Conservation (phyloP, 2,888 invertebrate genomes). For the Watsonalla binaria region DNA sequence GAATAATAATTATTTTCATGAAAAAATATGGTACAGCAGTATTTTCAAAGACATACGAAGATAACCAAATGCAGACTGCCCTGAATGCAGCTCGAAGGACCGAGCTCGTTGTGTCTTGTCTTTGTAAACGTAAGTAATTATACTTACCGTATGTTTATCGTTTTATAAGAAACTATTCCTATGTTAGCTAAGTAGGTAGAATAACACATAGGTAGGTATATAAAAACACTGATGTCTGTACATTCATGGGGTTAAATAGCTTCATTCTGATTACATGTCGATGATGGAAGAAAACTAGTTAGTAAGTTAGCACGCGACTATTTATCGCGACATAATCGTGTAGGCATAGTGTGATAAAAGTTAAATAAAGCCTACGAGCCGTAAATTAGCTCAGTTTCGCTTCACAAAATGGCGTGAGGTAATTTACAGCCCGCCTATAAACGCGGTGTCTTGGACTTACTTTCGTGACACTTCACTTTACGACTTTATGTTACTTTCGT, state of each 20-base stretch:
- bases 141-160: no score
- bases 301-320: slow-evolving; percentile 31
- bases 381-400: slow-evolving; percentile 34
- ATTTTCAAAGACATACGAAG: no score
- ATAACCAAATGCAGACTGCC: no score
- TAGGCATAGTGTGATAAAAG: slow-evolving; percentile 46
- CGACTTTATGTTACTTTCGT: slow-evolving; percentile 26
- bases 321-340: slow-evolving; percentile 46
- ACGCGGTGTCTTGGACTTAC: slow-evolving; percentile 16
- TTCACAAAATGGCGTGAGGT: slow-evolving; percentile 39
- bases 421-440: slow-evolving; percentile 38
- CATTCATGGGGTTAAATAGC: not conserved
- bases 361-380: slow-evolving; percentile 51
- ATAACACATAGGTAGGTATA: no score
- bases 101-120: no score
- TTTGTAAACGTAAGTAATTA: no score
- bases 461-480: slow-evolving; percentile 31
- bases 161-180: no score
- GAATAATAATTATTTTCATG: no score
- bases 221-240: no score
- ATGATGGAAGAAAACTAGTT: slow-evolving; percentile 22
- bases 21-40: no score
- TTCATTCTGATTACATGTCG: slow-evolving; percentile 6
- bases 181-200: no score
- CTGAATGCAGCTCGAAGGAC: no score